These are phyloP conservation scores for Tetanocera ferruginea DNA, from an alignment of 2,888 invertebrate species.

Conservation along the genomic window DNA sequence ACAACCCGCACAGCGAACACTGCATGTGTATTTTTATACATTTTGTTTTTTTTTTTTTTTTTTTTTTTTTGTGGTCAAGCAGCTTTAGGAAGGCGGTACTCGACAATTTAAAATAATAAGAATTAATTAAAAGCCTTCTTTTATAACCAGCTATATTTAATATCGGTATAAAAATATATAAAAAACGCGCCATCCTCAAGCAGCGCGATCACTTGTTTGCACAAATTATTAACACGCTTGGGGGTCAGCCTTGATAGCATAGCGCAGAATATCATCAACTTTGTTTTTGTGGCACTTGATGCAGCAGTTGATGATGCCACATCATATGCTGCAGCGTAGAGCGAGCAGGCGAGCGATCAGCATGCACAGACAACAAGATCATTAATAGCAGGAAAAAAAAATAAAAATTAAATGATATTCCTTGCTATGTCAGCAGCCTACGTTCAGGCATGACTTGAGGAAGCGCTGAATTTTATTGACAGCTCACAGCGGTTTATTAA, in stretches of 20 bases:
- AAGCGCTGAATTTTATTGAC: slow-evolving; percentile 63
- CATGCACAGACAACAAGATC: background rate
- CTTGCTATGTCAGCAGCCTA: background rate
- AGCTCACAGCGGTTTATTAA: slow-evolving; percentile 67
- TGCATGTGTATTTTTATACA: no score
- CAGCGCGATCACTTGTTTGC: slow-evolving; percentile 27
- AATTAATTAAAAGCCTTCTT: no score
- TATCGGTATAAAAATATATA: no score
- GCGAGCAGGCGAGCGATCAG: background rate
- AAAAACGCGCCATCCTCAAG: background rate
- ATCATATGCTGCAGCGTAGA: background rate
- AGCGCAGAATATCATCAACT: background rate
- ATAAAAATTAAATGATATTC: background rate
- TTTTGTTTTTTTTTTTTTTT: no score
- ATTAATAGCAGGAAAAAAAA: background rate
- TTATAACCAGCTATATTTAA: no score
- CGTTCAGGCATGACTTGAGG: slow-evolving; percentile 1
- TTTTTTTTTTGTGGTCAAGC: no score
- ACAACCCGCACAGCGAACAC: no score
- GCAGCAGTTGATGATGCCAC: background rate
- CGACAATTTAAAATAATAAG: no score
- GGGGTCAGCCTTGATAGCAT: slow-evolving; percentile 30
- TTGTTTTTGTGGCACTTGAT: background rate
- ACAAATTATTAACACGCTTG: slow-evolving; percentile 36
- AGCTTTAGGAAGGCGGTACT: no score